Base-by-base conservation (phyloP, 2,113 vertebrate genomes). In the Helogale parvula region DNA sequence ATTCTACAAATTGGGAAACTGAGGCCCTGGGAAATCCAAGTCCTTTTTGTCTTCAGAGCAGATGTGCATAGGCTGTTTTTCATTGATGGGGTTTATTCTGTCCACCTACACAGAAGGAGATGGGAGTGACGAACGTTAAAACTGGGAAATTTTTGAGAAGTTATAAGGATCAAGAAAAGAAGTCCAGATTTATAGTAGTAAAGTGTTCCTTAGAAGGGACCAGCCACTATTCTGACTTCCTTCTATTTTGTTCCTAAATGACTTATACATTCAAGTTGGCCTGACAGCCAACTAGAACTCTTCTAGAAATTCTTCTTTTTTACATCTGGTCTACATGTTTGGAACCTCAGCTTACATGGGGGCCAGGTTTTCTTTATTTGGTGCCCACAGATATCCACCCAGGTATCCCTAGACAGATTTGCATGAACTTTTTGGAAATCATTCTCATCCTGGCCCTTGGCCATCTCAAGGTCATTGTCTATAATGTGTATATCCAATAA, bases 181-280 rank as follows among this genome's bases (percentile, higher is more conserved):
- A 94, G 15, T 81, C 15, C 79, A 41, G 71, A 31, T 60, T 92
- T 85, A 63, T 52, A 41, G 16, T 15, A 47, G 10, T 23, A 76
- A 81, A 82, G 57, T 88, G 8, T 90, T 95, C 27, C 72, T 72
- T 68, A 81, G 57, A 14, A 25, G 27, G 84, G 33, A 84, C 27
- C 27, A 90, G 31, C 10, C 60, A 82, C 23, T 27, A 23, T 65
- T 88, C 45, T 72, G 66, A 88, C 6, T 85, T 7, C 23, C 35
- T 94, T 96, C 38, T 47, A 9, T 82, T 96, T 95, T 33, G 14
- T 76, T 90, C 41, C 81, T 94, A 41, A 95, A 86, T 82, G 79
- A 35, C 31, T 38, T 79, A 4, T 21, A 35, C 50, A 33, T 69
- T 81, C 29, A 74, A 52, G 45, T 38, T 96, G 60, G 19, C 13